Evolutionary conservation across 2,888 invertebrate genomes (phyloP).

Genomic region (Thyatira batis): DNA sequence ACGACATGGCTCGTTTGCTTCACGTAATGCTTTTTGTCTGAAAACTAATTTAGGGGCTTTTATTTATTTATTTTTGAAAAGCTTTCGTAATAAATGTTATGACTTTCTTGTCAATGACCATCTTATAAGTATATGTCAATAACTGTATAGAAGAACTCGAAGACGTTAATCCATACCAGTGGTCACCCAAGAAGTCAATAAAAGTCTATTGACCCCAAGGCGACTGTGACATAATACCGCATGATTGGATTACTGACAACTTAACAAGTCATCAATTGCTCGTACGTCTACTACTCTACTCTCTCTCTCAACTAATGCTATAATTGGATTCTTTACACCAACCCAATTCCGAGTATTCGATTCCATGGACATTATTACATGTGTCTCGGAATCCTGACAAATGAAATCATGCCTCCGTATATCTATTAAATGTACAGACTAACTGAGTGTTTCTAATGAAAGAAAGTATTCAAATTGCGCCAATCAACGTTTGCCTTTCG

Average conservation of each 20-base stretch:
- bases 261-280: slow-evolving; percentile 59
- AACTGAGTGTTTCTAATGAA: neutral
- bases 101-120: neutral
- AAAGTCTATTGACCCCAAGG: slow-evolving; percentile 49
- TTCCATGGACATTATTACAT: slow-evolving; percentile 10
- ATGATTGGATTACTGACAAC: slow-evolving; percentile 57
- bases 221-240: slow-evolving; percentile 54
- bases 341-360: slow-evolving; percentile 31
- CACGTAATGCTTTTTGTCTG: slow-evolving; percentile 26
- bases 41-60: neutral
- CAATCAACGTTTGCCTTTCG: slow-evolving; percentile 1
- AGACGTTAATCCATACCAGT: slow-evolving; percentile 23
- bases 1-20: slow-evolving; percentile 48
- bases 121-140: neutral
- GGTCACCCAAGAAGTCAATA: slow-evolving; percentile 40
- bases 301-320: slow-evolving; percentile 30
- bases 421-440: neutral
- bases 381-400: slow-evolving; percentile 26
- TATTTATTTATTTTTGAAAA: neutral
- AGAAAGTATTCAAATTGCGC: neutral
- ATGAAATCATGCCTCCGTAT: slow-evolving; percentile 8
- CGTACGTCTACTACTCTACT: slow-evolving; percentile 26
- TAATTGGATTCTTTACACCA: slow-evolving; percentile 42
- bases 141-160: neutral
- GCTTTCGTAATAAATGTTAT: neutral